Evolutionary conservation across 2,888 invertebrate genomes (phyloP).

Genomic region (Escarpia spicata): DNA sequence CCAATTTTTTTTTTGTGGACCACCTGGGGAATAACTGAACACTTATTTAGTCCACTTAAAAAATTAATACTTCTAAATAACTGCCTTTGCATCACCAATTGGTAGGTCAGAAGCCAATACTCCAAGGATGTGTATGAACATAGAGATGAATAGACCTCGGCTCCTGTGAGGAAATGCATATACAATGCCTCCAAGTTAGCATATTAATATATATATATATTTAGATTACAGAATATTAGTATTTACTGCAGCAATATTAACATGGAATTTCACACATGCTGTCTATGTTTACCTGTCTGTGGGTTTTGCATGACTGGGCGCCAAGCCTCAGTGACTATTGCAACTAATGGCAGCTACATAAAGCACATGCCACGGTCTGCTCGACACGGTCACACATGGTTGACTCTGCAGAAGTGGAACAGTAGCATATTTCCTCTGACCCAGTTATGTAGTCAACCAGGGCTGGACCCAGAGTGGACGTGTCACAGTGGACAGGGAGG

Average conservation of each 20-base stretch:
- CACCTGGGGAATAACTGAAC: too few relatives aligned
- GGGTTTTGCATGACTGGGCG: background rate
- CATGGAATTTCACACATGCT: background rate
- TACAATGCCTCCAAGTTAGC: background rate
- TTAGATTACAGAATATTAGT: background rate
- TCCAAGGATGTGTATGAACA: too few relatives aligned
- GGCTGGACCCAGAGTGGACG: too few relatives aligned
- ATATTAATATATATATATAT: background rate
- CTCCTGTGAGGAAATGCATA: too few relatives aligned
- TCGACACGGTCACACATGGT: background rate
- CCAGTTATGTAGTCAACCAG: background rate
- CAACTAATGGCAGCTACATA: background rate
- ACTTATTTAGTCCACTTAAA: too few relatives aligned
- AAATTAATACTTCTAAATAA: too few relatives aligned
- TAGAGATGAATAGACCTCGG: too few relatives aligned
- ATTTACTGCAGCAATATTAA: background rate
- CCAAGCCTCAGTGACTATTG: background rate
- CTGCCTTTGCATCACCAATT: too few relatives aligned
- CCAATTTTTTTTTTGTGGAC: too few relatives aligned
- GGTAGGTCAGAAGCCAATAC: too few relatives aligned
- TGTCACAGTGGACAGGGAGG: background rate
- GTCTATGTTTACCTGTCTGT: background rate
- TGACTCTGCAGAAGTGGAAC: background rate
- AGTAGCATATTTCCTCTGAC: background rate
- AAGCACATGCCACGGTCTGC: background rate